Percentiles rank a stretch among this genome's conserved stretches.
Conservation (phyloP, 2,888 invertebrate genomes). For the Meiosimyza platycephala region DNA sequence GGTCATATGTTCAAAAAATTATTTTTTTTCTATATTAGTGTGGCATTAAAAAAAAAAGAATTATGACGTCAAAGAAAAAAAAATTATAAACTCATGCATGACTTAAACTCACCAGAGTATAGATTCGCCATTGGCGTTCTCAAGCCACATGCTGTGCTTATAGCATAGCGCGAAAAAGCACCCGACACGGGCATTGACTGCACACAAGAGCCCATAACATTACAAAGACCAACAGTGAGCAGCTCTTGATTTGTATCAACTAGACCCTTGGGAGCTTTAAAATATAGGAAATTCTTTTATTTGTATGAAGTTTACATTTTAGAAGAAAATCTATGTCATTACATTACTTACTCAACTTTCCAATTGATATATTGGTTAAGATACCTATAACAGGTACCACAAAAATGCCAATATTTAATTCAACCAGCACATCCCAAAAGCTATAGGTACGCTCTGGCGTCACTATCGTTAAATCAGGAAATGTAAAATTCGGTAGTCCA, state of each 20-base stretch:
- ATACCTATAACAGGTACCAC: conserved; percentile 88
- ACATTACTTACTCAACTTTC: conserved; percentile 85
- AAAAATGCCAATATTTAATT: conserved; percentile 81
- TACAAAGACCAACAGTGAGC: conserved; percentile 84
- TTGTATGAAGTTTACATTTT: neutral
- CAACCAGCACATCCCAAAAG: conserved; percentile 75
- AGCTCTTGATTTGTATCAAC: conserved; percentile 93
- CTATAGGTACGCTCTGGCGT: conserved; percentile 70
- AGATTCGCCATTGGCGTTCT: conserved; percentile 78
- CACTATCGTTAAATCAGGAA: conserved; percentile 74
- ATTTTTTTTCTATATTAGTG: too few relatives aligned
- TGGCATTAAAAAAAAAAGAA: too few relatives aligned
- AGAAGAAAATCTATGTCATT: neutral
- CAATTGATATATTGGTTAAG: conserved; percentile 93
- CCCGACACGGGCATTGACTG: conserved; percentile 90
- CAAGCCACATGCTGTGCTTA: conserved; percentile 88
- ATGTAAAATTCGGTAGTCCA: conserved; percentile 76
- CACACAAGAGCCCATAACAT: conserved; percentile 84
- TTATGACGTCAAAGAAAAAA: too few relatives aligned
- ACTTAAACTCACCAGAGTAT: conserved; percentile 57
- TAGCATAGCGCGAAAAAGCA: conserved; percentile 89
- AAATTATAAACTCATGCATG: too few relatives aligned
- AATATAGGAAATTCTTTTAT: conserved; percentile 39
- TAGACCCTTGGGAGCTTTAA: conserved; percentile 73
- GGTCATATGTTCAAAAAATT: too few relatives aligned